Base-by-base conservation (phyloP, 2,888 invertebrate species). In the Ennomos fuscantarius region DNA sequence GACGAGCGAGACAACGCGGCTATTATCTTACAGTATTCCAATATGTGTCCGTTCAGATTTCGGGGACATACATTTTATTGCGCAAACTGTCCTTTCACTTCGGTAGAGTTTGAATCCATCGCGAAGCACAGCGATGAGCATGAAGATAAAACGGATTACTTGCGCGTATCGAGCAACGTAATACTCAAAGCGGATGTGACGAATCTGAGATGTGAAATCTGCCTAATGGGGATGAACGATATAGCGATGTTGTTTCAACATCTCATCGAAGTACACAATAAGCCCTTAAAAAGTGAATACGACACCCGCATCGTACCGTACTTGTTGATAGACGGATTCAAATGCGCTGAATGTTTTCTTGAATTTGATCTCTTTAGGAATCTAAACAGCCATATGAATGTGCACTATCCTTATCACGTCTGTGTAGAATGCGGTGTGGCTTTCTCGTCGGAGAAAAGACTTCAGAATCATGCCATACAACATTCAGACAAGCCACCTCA, bases 361-460 rank as follows among this genome's bases (percentile, higher is more conserved):
- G 73, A 64, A 6, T 89, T 86, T 48, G 78, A 81, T 9, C 54
- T 85, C 0, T 89, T 89, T 46, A 72, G 81, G 0, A 85, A 82
- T 61, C 63, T 89, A 2, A 89, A 88, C 56, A 79, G 69, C 0
- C 89, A 89, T 59, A 82, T 86, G 66, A 89, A 89, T 44, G 69
- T 74, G 12, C 89, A 90, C 42, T 85, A 82, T 60, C 88, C 82
- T 0, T 84, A 86, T 44, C 82, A 85, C 48, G 84, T 90, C 9
- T 90, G 89, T 51, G 82, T 76, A 33, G 76, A 80, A 45, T 90
- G 89, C 55, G 89, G 89, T 3, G 2, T 3, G 24, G 24, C 24
- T 24, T 24, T 24, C 24, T 24, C 24, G 6, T 24, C 24, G 6
- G 24, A 24, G 24, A 24, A 24, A 24, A 45, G 45, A n/a, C 10